These are phyloP conservation scores for Nothocercus nigrocapillus DNA, from an alignment of 2,113 vertebrate species.

Conservation along the genomic window DNA sequence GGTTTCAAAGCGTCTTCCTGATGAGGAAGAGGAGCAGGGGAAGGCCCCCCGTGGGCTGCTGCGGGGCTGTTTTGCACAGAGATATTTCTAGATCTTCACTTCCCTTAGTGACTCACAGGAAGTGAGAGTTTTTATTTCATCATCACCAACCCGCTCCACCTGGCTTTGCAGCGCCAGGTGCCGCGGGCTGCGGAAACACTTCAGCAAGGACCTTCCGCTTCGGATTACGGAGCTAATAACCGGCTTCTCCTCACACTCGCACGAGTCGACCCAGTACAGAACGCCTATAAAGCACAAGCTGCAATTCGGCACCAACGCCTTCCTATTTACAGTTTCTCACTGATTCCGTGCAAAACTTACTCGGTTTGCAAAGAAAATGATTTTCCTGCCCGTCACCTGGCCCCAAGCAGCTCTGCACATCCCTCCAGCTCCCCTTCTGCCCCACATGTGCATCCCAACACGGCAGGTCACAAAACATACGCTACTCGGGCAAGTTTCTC, in stretches of 20 bases:
- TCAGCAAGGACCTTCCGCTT: not conserved
- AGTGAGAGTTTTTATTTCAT: slow-evolving; percentile 5
- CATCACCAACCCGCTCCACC: not conserved
- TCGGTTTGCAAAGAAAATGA: not conserved
- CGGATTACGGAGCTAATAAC: not conserved
- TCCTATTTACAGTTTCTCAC: not conserved
- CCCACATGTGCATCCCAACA: no score
- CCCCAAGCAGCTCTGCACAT: no score
- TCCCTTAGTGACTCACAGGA: not conserved
- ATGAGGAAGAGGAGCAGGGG: not conserved
- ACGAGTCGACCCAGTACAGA: rapidly evolving
- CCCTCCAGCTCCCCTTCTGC: not conserved
- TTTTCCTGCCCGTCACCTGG: not conserved
- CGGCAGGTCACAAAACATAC: rapidly evolving
- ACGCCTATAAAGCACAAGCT: not conserved
- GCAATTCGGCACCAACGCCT: not conserved
- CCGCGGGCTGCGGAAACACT: not conserved
- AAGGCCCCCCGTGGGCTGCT: not conserved
- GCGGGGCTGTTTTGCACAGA: not conserved
- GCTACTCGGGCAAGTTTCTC: rapidly evolving
- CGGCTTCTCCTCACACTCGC: not conserved
- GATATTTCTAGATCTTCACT: not conserved
- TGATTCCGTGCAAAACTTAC: not conserved
- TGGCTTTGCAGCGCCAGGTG: not conserved
- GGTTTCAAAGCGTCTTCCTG: not conserved